These are phyloP conservation scores for Panopea generosa DNA, from an alignment of 2,888 invertebrate species.

Conservation along the genomic window DNA sequence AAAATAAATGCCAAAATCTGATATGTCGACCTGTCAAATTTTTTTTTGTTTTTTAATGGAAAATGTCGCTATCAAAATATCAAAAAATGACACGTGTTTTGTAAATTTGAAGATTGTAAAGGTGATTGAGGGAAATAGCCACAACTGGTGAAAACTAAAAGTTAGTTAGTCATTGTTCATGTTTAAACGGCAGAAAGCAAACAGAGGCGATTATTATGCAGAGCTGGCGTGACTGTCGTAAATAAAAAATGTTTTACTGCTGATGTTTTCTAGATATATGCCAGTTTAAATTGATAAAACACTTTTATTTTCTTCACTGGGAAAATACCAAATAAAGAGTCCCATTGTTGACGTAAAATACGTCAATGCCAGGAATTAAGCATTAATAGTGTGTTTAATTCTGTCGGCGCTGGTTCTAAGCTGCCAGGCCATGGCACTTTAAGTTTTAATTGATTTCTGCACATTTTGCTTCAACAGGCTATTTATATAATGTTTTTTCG, in stretches of 20 bases:
- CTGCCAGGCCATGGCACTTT: no score
- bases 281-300: background rate
- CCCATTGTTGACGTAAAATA: slow-evolving; percentile 23
- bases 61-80: slow-evolving; percentile 34
- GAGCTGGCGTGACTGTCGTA: no score
- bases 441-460: no score
- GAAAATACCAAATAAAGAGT: slow-evolving; percentile 9
- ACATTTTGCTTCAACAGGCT: no score
- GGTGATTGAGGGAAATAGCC: background rate
- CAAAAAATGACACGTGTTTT: slow-evolving; percentile 27
- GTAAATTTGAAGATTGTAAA: background rate
- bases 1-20: slow-evolving; percentile 5
- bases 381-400: no score
- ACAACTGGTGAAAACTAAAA: background rate
- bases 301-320: slow-evolving; percentile 16
- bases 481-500: no score
- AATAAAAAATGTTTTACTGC: no score
- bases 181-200: no score
- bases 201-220: no score
- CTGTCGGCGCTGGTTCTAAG: no score
- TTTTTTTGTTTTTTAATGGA: slow-evolving; percentile 32
- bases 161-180: background rate
- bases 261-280: background rate
- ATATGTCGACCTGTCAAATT: background rate
- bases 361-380: no score